Base-by-base conservation (phyloP, 1,140 invertebrate genomes). In the Cyclina sinensis region DNA sequence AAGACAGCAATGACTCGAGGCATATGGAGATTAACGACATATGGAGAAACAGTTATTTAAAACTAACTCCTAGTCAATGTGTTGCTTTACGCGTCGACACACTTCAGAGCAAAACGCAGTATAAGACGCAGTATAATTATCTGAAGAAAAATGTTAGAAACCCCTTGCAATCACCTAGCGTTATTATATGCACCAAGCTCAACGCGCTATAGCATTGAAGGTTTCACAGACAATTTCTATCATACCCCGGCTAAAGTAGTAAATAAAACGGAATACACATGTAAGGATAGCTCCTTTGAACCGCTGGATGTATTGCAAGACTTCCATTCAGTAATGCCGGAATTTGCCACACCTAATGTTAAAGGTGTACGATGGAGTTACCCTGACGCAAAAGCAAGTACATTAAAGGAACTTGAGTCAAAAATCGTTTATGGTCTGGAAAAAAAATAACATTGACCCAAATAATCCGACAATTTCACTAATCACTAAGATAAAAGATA, bases 311-410 rank as follows among this genome's bases (percentile, higher is more conserved):
- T 76, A 1, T 76, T 76, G 37, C 46, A 43, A 43, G 37, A 51
- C 46, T 43, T 76, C 21, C 4, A 30, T 76, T 14, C 11, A 46
- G 11, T 46, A 46, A 9, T 76, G 24, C 37, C 73, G 46, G 73
- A 46, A 48, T 46, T 48, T 43, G 24, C 73, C 2, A 4, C 73
- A 21, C 43, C 43, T 76, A 76, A 76, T 24, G 24, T 43, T 14
- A 76, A 76, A 30, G 73, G 43, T 76, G 73, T 76, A 11, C 30
- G 24, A 76, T 76, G 73, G 35, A n/a, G 73, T 21, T 76, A 76
- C n/a, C 43, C 73, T 27, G 43, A 76, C 46, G 73, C 9, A 14
- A 30, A 21, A 30, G 27, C 73, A n/a, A 14, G 37, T 43, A 51
- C 73, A 12, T 24, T 76, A 3, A 24, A 51, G 24, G 37, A 46